Evolutionary conservation across 2,888 invertebrate genomes (phyloP).

Genomic region (Morpho achilles): DNA sequence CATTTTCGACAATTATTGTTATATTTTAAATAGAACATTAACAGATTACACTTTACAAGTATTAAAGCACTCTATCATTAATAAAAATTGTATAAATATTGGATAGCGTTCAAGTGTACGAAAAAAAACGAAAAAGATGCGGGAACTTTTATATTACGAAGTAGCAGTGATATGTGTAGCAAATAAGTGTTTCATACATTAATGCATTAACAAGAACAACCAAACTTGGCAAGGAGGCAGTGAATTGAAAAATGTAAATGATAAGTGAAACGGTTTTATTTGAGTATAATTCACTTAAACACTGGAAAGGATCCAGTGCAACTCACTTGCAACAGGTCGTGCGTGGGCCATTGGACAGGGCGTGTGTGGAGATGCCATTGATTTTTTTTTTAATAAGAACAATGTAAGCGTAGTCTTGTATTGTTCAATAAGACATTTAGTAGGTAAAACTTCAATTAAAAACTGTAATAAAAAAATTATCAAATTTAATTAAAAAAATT

Average conservation of each 20-base stretch:
- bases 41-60: no score
- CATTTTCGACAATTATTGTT: no score
- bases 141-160: no score
- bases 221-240: slow-evolving; percentile 59
- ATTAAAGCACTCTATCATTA: no score
- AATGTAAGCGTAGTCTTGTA: no score
- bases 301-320: slow-evolving; percentile 64
- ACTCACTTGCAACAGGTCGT: slow-evolving; percentile 59
- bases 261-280: slow-evolving; percentile 68
- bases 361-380: slow-evolving; percentile 29
- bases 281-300: slow-evolving; percentile 65
- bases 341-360: slow-evolving; percentile 39
- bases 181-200: not conserved
- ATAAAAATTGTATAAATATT: no score
- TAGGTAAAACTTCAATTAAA: not conserved
- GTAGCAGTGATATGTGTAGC: no score
- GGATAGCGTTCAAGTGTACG: no score
- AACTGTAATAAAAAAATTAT: not conserved
- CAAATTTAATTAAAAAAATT: no score
- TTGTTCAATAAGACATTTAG: no score
- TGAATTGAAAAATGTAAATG: slow-evolving; percentile 77
- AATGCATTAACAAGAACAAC: slow-evolving; percentile 19
- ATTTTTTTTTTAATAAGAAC: not conserved
- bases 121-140: not conserved
- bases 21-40: no score